phyloP scores from a whole-genome alignment of 2,888 invertebrate genomes.

The Drosophila emarginata region DNA sequence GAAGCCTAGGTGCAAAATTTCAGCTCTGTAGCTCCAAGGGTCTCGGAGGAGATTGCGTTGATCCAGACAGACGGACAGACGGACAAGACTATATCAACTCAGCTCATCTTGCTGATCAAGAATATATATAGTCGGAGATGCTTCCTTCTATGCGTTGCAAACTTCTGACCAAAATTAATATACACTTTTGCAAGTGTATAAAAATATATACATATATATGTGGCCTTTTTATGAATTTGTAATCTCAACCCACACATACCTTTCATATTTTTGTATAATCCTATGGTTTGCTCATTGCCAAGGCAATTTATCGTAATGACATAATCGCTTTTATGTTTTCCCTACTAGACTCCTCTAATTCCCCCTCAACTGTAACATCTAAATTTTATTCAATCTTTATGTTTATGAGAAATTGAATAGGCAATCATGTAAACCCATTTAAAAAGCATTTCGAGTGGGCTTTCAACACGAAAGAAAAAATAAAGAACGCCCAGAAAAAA shows the following conservation, averaged over 20 bases:
- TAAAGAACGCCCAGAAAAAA: conserved; percentile 9
- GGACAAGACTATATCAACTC: too few species aligned
- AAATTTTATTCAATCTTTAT: conserved; percentile 9
- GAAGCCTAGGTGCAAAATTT: too few species aligned
- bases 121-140: too few species aligned
- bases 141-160: too few species aligned
- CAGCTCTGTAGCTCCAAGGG: too few species aligned
- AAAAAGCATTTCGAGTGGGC: conserved; percentile 21
- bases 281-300: conserved; percentile 2
- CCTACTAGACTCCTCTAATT: not conserved
- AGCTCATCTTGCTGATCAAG: too few species aligned
- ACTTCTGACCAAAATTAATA: too few species aligned
- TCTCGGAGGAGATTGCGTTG: too few species aligned
- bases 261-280: conserved; percentile 10
- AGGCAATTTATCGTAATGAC: conserved; percentile 12
- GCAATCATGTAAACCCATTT: conserved; percentile 34
- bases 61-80: too few species aligned
- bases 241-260: not conserved
- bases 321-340: conserved; percentile 8
- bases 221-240: not conserved
- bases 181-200: too few species aligned
- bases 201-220: too few species aligned
- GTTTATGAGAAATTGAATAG: conserved; percentile 39
- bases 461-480: conserved; percentile 4
- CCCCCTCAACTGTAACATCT: not conserved